Evolutionary conservation across 2,797 vertebrate species (phyloP).

Genomic region (Karalla daura): DNA sequence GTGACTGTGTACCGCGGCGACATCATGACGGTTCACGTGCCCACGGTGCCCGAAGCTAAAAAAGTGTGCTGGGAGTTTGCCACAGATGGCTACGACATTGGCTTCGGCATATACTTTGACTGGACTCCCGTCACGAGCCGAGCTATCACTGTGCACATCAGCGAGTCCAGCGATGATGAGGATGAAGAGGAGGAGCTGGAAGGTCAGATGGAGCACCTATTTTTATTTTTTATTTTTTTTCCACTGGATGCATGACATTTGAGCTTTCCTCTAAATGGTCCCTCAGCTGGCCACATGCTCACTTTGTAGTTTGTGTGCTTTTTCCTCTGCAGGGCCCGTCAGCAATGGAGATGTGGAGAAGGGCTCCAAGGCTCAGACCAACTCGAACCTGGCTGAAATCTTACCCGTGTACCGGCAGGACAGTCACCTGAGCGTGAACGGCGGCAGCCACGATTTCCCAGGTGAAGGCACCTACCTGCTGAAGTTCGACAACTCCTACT

Average conservation of each 20-base stretch:
- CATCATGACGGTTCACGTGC: constrained; percentile 95
- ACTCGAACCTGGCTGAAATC: constrained; percentile 92
- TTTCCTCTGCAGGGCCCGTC: constrained; percentile 83
- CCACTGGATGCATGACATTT: neutral
- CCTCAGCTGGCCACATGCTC: constrained; percentile 15
- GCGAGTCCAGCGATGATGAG: constrained; percentile 98
- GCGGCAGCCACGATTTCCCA: constrained; percentile 95
- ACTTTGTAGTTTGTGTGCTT: constrained; percentile 45
- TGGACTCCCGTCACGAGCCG: constrained; percentile 94
- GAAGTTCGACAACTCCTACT: constrained; percentile 99
- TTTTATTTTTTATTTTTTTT: neutral
- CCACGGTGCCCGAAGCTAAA: constrained; percentile 93
- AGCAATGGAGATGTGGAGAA: constrained; percentile 94
- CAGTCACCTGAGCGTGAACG: constrained; percentile 92
- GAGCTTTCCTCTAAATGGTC: neutral
- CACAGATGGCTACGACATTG: constrained; percentile 96
- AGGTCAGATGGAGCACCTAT: constrained; percentile 80
- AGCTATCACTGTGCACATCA: constrained; percentile 96
- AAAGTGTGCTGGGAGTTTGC: constrained; percentile 98
- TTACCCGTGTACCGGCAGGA: constrained; percentile 94
- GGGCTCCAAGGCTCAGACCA: constrained; percentile 88
- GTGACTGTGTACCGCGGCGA: constrained; percentile 96
- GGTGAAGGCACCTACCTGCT: constrained; percentile 97
- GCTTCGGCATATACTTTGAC: constrained; percentile 98
- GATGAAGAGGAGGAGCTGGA: constrained; percentile 95